These are phyloP conservation scores for Formica exsecta DNA, from an alignment of 1,140 invertebrate species.

Conservation along the genomic window DNA sequence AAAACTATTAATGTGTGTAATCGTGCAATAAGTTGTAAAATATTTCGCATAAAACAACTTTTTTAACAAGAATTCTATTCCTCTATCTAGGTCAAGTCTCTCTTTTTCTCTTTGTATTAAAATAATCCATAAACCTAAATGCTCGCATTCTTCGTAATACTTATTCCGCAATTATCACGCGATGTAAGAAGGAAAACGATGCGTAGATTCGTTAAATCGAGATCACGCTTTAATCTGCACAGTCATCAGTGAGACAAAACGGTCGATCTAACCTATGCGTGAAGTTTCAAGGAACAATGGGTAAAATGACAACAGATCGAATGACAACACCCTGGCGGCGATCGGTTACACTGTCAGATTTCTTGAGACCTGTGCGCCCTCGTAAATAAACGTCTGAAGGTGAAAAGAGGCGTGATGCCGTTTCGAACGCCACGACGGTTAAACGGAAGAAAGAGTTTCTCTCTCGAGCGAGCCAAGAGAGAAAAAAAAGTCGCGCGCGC, in stretches of 20 bases:
- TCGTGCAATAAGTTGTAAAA: background rate
- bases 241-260: conserved; percentile 74
- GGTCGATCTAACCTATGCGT: conserved; percentile 74
- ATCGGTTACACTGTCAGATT: background rate
- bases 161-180: background rate
- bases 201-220: background rate
- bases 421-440: conserved; percentile 44
- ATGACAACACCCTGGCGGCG: conserved; percentile 43
- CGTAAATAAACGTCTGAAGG: conserved; percentile 35
- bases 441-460: background rate
- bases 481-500: background rate
- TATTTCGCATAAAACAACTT: background rate
- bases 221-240: conserved; percentile 75
- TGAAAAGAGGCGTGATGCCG: conserved; percentile 47
- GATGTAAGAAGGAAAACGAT: background rate
- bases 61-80: conserved; percentile 4
- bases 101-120: too few species aligned
- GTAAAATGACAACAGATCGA: conserved; percentile 70
- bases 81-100: background rate
- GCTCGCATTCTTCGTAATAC: too few species aligned
- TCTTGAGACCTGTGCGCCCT: background rate
- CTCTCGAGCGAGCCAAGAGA: background rate
- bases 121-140: too few species aligned
- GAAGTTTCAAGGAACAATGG: background rate
- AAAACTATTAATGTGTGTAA: background rate